phyloP scores from a whole-genome alignment of 2,888 invertebrate species.

The Notocelia uddmanniana region DNA sequence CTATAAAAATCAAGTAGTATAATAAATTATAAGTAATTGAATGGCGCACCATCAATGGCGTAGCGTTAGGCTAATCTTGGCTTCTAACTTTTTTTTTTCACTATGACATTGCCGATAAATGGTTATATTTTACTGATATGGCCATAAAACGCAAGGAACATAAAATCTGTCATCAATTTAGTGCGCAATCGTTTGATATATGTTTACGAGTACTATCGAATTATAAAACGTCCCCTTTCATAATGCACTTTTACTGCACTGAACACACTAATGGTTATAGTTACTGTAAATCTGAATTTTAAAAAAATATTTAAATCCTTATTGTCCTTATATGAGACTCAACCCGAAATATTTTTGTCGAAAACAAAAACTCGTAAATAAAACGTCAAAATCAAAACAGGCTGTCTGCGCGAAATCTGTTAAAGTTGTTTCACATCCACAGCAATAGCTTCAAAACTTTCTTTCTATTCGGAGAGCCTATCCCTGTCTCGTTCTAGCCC shows the following conservation, averaged over 20 bases:
- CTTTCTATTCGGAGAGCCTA: conserved; percentile 75
- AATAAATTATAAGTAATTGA: no score
- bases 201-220: not conserved
- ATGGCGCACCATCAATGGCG: no score
- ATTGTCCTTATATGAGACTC: conserved; percentile 16
- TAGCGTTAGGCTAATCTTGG: no score
- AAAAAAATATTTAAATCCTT: conserved; percentile 17
- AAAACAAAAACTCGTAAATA: conserved; percentile 52
- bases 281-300: not conserved
- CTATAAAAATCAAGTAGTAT: no score
- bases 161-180: no score
- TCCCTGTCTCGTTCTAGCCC: conserved; percentile 67
- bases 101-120: no score
- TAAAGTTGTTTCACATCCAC: conserved; percentile 82
- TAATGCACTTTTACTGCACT: not conserved
- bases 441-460: conserved; percentile 77
- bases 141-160: no score
- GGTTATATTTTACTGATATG: no score
- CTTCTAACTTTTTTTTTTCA: no score
- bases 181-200: no score
- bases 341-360: conserved; percentile 27
- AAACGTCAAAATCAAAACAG: conserved; percentile 66
- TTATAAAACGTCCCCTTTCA: not conserved
- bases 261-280: not conserved
- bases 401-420: conserved; percentile 81